These are phyloP conservation scores for Meloe dianella DNA, from an alignment of 2,888 invertebrate species.

Conservation along the genomic window DNA sequence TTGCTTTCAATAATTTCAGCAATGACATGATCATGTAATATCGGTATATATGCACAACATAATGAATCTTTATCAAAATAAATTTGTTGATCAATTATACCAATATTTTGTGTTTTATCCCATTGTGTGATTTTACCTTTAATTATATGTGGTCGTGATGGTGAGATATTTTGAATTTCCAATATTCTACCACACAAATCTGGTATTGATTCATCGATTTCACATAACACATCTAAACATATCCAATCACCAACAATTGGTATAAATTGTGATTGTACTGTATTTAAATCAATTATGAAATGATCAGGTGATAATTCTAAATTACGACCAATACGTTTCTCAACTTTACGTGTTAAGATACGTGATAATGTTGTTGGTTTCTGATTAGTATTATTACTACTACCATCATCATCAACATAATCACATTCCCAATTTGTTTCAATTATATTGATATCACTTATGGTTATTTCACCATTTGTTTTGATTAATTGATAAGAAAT, in stretches of 20 bases:
- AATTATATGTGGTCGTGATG: slow-evolving; percentile 65
- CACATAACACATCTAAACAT: slow-evolving; percentile 67
- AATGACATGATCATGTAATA: slow-evolving; percentile 67
- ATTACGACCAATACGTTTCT: slow-evolving; percentile 54
- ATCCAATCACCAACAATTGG: slow-evolving; percentile 76
- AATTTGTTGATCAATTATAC: slow-evolving; percentile 66
- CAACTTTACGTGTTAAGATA: slow-evolving; percentile 58
- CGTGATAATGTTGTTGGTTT: slow-evolving; percentile 44
- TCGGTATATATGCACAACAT: slow-evolving; percentile 63
- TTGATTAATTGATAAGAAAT: slow-evolving; percentile 55
- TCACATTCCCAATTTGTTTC: slow-evolving; percentile 59
- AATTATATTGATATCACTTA: slow-evolving; percentile 56
- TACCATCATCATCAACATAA: slow-evolving; percentile 38
- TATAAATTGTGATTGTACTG: slow-evolving; percentile 67
- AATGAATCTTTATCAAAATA: slow-evolving; percentile 67
- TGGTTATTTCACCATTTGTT: slow-evolving; percentile 49
- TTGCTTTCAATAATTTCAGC: slow-evolving; percentile 77
- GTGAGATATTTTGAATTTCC: slow-evolving; percentile 66
- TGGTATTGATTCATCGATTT: slow-evolving; percentile 65
- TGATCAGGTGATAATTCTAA: slow-evolving; percentile 63
- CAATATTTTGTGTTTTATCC: slow-evolving; percentile 56
- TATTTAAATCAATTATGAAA: slow-evolving; percentile 68
- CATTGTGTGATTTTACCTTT: slow-evolving; percentile 62
- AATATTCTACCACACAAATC: slow-evolving; percentile 65
- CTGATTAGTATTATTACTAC: not conserved